Percentiles rank a stretch among this genome's conserved stretches.
These are phyloP conservation scores for Lasius fuliginosus DNA, from an alignment of 2,888 invertebrate genomes.

Conservation along the genomic window DNA sequence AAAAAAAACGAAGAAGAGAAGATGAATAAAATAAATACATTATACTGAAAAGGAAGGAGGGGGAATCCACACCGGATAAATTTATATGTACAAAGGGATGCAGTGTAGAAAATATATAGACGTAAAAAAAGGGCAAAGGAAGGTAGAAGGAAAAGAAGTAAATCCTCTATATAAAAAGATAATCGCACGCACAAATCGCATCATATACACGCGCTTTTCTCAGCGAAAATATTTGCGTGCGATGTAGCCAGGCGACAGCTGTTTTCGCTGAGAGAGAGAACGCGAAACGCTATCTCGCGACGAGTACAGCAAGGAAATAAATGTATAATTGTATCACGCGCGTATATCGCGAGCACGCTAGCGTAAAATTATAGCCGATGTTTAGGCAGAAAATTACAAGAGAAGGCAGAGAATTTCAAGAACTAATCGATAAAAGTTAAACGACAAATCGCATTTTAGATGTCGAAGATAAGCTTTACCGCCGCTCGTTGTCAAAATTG, in stretches of 20 bases:
- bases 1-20: background rate
- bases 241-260: background rate
- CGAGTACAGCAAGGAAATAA: background rate
- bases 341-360: background rate
- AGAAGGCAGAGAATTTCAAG: background rate
- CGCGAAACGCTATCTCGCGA: slow-evolving; percentile 3
- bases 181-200: slow-evolving; percentile 2
- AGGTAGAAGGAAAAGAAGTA: slow-evolving; percentile 24
- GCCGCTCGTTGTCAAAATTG: slow-evolving; percentile 20
- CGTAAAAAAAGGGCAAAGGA: slow-evolving; percentile 60
- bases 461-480: slow-evolving; percentile 21
- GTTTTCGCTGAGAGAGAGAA: background rate
- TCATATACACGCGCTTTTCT: slow-evolving; percentile 6
- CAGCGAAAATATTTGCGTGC: background rate
- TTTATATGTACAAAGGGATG: slow-evolving; percentile 81
- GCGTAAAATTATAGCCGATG: background rate
- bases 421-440: background rate
- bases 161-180: slow-evolving; percentile 20
- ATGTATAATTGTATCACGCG: slow-evolving; percentile 6
- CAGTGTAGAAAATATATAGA: slow-evolving; percentile 71
- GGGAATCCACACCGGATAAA: slow-evolving; percentile 79
- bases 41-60: slow-evolving; percentile 72
- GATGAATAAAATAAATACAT: slow-evolving; percentile 81
- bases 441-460: background rate
- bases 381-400: slow-evolving; percentile 1